Conservation (phyloP, 2,888 invertebrate genomes). For the Habrosyne pyritoides region DNA sequence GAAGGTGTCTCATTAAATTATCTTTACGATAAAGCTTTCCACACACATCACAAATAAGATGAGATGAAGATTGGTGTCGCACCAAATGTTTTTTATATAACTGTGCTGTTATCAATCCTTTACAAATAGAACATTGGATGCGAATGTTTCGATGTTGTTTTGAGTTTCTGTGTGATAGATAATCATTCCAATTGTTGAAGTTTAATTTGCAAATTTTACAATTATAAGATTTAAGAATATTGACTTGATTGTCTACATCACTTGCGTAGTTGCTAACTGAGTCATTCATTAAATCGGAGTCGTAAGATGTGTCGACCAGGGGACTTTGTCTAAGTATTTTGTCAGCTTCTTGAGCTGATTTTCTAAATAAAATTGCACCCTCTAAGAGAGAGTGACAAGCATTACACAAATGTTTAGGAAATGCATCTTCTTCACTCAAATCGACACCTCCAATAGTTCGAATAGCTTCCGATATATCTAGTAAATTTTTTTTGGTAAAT, state of each 20-base stretch:
- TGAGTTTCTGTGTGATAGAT: constrained; percentile 37
- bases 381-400: constrained; percentile 47
- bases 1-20: constrained; percentile 55
- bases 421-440: constrained; percentile 45
- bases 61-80: constrained; percentile 45
- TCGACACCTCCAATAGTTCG: constrained; percentile 47
- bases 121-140: constrained; percentile 39
- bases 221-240: constrained; percentile 11
- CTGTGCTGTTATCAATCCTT: constrained; percentile 40
- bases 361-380: constrained; percentile 51
- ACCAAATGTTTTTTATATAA: constrained; percentile 46
- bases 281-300: not conserved
- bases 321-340: constrained; percentile 30
- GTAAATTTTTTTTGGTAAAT: constrained; percentile 29
- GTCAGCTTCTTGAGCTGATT: constrained; percentile 52
- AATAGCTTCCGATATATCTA: constrained; percentile 52
- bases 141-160: constrained; percentile 29
- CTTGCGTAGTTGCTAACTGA: constrained; percentile 10
- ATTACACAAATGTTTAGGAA: constrained; percentile 54
- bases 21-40: constrained; percentile 62
- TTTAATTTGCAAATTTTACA: constrained; percentile 31
- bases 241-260: constrained; percentile 13
- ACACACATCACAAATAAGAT: constrained; percentile 60
- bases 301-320: not conserved
- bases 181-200: constrained; percentile 28